phyloP scores from a whole-genome alignment of 2,888 invertebrate genomes.

The Fragum fragum region DNA sequence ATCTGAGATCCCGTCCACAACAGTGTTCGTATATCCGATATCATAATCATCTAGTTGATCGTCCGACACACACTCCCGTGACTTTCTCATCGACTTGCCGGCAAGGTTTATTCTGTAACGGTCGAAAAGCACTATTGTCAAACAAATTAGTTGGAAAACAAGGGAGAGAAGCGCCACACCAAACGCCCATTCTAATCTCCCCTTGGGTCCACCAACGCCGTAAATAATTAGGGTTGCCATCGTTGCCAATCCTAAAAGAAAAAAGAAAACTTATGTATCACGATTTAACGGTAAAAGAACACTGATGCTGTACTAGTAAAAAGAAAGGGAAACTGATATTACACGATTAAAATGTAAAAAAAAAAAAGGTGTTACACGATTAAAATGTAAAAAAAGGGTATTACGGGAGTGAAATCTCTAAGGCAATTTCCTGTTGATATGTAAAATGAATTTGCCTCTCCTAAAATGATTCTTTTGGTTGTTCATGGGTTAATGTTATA shows the following conservation, averaged over 20 bases:
- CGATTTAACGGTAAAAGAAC: too few relatives aligned
- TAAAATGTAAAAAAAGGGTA: too few relatives aligned
- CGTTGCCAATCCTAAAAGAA: constrained; percentile 9
- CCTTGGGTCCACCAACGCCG: background rate
- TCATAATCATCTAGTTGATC: constrained; percentile 26
- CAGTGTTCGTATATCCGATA: constrained; percentile 47
- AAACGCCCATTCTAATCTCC: constrained; percentile 57
- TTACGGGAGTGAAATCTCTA: too few relatives aligned
- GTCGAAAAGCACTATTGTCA: constrained; percentile 45
- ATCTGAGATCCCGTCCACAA: constrained; percentile 21
- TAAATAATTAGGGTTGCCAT: background rate
- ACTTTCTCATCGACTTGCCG: constrained; percentile 59
- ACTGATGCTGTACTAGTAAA: too few relatives aligned
- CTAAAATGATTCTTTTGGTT: too few relatives aligned
- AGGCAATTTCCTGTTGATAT: too few relatives aligned
- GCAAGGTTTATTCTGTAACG: constrained; percentile 36
- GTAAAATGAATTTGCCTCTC: too few relatives aligned
- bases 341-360: too few relatives aligned
- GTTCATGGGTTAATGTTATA: too few relatives aligned
- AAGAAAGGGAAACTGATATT: too few relatives aligned
- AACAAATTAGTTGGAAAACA: constrained; percentile 47
- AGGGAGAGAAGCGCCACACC: constrained; percentile 56
- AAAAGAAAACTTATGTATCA: background rate
- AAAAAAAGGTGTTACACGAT: too few relatives aligned
- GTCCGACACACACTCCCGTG: constrained; percentile 31